Base-by-base conservation (phyloP, 2,797 vertebrate genomes). In the Lates japonicus region DNA sequence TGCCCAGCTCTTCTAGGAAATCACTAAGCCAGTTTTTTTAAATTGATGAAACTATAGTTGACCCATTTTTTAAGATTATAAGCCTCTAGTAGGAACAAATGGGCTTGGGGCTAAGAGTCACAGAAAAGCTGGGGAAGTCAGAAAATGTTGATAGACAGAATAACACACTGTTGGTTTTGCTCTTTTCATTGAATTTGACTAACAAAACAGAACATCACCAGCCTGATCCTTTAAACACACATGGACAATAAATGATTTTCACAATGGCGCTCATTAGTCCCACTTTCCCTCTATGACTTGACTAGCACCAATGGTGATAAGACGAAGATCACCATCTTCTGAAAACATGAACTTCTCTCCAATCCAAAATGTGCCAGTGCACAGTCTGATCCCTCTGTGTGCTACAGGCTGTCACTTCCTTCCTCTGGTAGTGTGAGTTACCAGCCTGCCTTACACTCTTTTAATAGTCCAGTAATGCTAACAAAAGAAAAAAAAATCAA, bases 391-490 rank as follows among this genome's bases (percentile, higher is more conserved):
- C 51, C 33, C 13, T 11, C 25, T 10, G 22, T 55, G 59, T 39
- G 42, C 19, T 35, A 49, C 20, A 22, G 33, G 48, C 46, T 29
- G 39, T 70, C 59, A 88, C 74, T 89, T 92, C 86, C 87, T 89
- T 89, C 86, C 81, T 86, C 59, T 22, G 44, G 60, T 55, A 58
- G 54, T 71, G 49, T 73, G 74, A 90, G 67, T 51, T 37, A 41
- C 65, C 62, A 81, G 67, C 54, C 39, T 39, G 57, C 59, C 29
- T 65, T 39, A 29, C 11, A 13, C 14, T 0, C n/a, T n/a, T n/a
- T 8, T 62, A 37, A 22, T 33, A 25, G 29, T 42, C 9, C 9
- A 58, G 17, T 10, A 61, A 57, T 49, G 20, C 51, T 16, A 67
- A 69, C 41, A 31, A 31, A 25, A 13, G 13, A 35, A 87, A 5